Conservation (phyloP, 2,797 vertebrate genomes). For the Bradypodion ventrale region DNA sequence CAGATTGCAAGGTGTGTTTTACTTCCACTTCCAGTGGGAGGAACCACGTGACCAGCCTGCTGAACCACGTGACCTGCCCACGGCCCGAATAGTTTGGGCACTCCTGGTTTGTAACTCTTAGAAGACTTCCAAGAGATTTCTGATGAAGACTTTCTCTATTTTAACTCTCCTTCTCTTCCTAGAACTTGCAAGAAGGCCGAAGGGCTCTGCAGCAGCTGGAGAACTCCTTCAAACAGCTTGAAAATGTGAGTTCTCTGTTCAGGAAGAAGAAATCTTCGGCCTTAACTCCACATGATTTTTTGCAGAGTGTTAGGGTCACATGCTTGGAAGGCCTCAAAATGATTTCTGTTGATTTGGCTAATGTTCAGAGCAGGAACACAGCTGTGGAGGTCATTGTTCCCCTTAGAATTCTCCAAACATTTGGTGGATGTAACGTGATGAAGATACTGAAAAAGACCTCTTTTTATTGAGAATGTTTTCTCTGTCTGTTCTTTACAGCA, state of each 20-base stretch:
- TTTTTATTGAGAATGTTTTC: neutral
- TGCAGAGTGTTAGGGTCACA: neutral
- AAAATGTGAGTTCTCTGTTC: slow-evolving; percentile 79
- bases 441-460: neutral
- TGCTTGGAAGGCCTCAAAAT: neutral
- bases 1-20: too few relatives aligned
- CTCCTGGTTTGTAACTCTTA: neutral
- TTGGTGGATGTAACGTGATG: slow-evolving; percentile 2
- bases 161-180: slow-evolving; percentile 42
- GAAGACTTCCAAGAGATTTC: neutral
- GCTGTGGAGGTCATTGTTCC: neutral
- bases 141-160: neutral
- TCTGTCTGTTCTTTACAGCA: neutral
- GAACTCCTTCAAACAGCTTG: slow-evolving; percentile 86
- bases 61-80: too few relatives aligned
- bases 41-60: too few relatives aligned
- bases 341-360: neutral
- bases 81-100: too few relatives aligned
- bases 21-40: too few relatives aligned
- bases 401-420: neutral
- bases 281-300: neutral
- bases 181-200: slow-evolving; percentile 88
- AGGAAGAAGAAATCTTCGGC: too few relatives aligned
- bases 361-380: neutral
- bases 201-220: slow-evolving; percentile 89